Base-by-base conservation (phyloP, 1,140 invertebrate genomes). In the Odontomachus brunneus region DNA sequence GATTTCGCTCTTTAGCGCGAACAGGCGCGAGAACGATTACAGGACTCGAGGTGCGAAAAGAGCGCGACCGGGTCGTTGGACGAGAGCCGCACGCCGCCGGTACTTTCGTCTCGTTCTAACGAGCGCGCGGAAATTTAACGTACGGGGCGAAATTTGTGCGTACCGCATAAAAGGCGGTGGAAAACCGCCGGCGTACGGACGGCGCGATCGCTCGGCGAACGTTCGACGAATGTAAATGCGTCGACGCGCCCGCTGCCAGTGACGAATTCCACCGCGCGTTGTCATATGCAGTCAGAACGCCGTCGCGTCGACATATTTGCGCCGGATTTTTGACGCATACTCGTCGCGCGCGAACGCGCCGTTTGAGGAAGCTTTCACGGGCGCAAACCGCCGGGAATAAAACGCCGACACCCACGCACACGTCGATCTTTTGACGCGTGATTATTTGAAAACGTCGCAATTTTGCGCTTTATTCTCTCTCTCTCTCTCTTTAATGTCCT, bases 1-100 rank as follows among this genome's bases (percentile, higher is more conserved):
- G 48, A 82, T 73, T 82, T 74, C 69, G 14, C 44, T 74, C 69
- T 82, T 74, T 62, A 82, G 22, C 59, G 44, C 26, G 55, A 24
- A 73, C 78, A 57, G 55, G 24, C 14, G 44, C 53, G 67, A 65
- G 26, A 73, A 63, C 57, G 63, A 75, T 82, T 75, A 15, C 38
- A 22, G 24, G n/a, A 49, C 38, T 71, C 53, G 38, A 67, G 29
- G 63, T 26, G 75, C 33, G 75, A 69, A 17, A 73, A 29, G 38
- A 78, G 22, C 33, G 59, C 17, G n/a, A 15, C 22, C 22, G 44
- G 19, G n/a, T 66, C 33, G 19, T 44, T 29, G 44, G 17, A 14
- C n/a, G 22, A 57, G 44, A 44, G 38, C 38, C 38, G 38, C 3
- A 33, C 63, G 63, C 4, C 24, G n/a, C 17, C 22, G 75, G 69